A percentile compares a stretch with the other conserved stretches of the same genome.
These are phyloP conservation scores for Dromas ardeola DNA, from an alignment of 2,113 vertebrate species.

Conservation along the genomic window DNA sequence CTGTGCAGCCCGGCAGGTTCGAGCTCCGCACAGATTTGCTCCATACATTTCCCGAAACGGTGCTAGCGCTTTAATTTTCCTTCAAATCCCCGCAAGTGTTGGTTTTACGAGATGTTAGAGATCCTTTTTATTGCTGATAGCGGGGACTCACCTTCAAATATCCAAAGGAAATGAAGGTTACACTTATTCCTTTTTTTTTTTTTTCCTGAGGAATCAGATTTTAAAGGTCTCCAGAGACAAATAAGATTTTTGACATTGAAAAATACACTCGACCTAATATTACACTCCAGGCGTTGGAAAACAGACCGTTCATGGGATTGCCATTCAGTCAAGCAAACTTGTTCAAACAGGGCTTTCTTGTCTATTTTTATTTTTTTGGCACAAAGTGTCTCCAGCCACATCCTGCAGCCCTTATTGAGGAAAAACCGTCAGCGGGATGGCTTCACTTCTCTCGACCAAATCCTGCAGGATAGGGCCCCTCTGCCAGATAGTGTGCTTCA, in stretches of 20 bases:
- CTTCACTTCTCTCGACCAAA: not conserved
- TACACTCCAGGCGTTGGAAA: conserved; percentile 17
- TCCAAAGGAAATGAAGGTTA: conserved; percentile 43
- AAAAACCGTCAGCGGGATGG: not conserved
- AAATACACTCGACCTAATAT: conserved; percentile 43
- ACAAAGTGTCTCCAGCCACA: not conserved
- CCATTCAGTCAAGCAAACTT: conserved; percentile 12
- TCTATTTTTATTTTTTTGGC: conserved; percentile 26
- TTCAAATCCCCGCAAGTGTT: not conserved
- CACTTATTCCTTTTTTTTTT: not conserved
- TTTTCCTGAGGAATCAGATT: not conserved
- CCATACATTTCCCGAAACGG: not conserved
- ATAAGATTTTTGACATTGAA: conserved; percentile 54
- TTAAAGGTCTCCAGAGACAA: conserved; percentile 36
- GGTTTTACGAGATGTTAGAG: conserved; percentile 37
- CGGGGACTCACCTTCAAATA: conserved; percentile 23
- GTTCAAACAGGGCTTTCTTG: conserved; percentile 42
- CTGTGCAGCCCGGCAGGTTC: not conserved
- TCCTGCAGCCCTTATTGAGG: not conserved
- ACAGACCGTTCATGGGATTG: conserved; percentile 7
- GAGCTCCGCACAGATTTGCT: not conserved
- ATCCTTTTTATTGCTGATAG: conserved; percentile 30
- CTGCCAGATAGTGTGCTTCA: not conserved
- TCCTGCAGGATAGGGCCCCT: not conserved
- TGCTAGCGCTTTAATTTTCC: not conserved